Conservation (phyloP, 2,113 vertebrate species). For the Alligator mississippiensis region DNA sequence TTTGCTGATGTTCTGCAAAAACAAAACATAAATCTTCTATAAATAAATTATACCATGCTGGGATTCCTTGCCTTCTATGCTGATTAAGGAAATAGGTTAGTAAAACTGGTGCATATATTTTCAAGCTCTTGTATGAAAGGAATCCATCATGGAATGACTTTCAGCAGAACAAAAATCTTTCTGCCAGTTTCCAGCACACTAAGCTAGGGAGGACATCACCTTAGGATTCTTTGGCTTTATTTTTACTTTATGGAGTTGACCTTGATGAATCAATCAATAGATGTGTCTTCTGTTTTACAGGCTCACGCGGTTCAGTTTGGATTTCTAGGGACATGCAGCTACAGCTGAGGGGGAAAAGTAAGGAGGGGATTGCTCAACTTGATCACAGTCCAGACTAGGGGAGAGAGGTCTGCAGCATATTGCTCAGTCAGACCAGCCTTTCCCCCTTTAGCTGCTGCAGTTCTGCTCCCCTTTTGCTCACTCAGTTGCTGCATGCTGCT, state of each 20-base stretch:
- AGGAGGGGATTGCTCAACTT: not conserved
- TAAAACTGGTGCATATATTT: not conserved
- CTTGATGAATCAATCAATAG: fast-evolving
- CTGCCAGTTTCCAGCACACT: not conserved
- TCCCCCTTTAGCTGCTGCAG: not conserved
- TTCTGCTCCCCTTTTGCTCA: not conserved
- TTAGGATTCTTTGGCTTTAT: not conserved
- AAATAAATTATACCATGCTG: not conserved
- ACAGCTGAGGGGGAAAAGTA: not conserved
- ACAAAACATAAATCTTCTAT: not conserved
- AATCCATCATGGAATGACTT: not conserved
- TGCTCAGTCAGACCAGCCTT: not conserved
- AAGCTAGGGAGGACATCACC: not conserved
- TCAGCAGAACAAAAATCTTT: not conserved
- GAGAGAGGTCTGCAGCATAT: not conserved
- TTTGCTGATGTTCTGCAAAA: not conserved
- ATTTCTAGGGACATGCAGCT: not conserved
- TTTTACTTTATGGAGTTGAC: not conserved
- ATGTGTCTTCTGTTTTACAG: not conserved
- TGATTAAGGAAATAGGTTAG: not conserved
- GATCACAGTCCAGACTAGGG: not conserved
- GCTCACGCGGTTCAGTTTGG: not conserved
- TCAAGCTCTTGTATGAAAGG: not conserved
- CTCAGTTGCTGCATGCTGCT: not conserved
- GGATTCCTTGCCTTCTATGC: not conserved